Evolutionary conservation across 92 coral and sea anemone genomes (phyloP).

Genomic region (Pocillopora meandrina): DNA sequence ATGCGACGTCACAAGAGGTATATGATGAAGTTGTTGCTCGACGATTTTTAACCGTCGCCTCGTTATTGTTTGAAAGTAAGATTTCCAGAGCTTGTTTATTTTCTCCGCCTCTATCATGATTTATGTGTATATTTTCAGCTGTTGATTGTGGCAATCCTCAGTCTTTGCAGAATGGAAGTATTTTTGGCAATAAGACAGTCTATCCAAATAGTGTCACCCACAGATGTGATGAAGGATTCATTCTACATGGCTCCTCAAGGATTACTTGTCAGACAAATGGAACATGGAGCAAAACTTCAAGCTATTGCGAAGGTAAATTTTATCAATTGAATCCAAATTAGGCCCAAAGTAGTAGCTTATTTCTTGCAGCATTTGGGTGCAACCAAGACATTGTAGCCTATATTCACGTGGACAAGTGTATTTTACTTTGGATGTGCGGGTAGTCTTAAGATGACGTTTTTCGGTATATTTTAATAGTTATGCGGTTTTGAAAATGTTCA

Average conservation of each 20-base stretch:
- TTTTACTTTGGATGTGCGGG: no score
- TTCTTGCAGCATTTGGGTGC: no score
- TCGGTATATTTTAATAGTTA: no score
- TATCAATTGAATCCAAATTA: not conserved
- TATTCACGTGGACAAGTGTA: no score
- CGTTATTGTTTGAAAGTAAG: no score
- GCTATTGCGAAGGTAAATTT: conserved; percentile 14
- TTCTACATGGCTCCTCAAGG: conserved; percentile 53
- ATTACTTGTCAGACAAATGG: conserved; percentile 40
- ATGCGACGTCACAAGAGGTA: no score
- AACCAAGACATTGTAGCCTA: no score
- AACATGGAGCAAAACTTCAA: conserved; percentile 21
- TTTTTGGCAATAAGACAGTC: conserved; percentile 11
- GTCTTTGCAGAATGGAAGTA: conserved; percentile 23
- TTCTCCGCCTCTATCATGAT: not conserved
- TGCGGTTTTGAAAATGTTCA: no score
- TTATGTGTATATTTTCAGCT: not conserved
- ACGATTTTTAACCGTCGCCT: no score
- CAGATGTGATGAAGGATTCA: conserved; percentile 51
- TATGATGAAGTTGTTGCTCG: no score
- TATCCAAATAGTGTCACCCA: conserved; percentile 13
- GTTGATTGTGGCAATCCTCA: conserved; percentile 42
- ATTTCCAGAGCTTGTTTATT: not conserved
- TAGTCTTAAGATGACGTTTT: no score
- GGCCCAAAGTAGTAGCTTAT: no score